These are phyloP conservation scores for Malurus alboscapulatus DNA, from an alignment of 2,113 vertebrate species.

Conservation along the genomic window DNA sequence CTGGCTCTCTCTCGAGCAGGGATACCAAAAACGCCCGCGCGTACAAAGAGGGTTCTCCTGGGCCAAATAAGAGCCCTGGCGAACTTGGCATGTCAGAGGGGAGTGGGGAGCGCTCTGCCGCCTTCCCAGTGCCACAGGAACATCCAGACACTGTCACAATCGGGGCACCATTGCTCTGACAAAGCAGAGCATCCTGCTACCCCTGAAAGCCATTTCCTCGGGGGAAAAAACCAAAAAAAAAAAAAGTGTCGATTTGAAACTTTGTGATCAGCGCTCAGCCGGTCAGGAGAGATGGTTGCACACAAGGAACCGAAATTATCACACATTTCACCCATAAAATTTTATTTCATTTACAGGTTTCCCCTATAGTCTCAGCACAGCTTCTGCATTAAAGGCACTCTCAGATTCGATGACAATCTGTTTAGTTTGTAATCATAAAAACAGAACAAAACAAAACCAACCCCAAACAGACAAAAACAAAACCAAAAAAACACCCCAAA, in stretches of 20 bases:
- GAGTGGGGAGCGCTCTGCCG: neutral
- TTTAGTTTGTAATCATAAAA: slow-evolving; percentile 3
- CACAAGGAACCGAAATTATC: neutral
- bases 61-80: neutral
- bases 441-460: neutral
- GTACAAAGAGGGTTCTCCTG: neutral
- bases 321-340: neutral
- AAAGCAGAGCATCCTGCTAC: neutral
- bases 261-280: neutral
- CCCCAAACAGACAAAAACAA: neutral
- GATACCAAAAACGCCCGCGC: no score
- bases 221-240: neutral
- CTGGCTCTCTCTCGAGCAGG: neutral
- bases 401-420: neutral
- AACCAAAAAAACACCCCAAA: neutral
- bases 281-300: neutral
- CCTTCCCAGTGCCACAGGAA: neutral
- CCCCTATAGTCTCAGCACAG: neutral
- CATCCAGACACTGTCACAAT: neutral
- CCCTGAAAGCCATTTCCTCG: neutral
- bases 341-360: neutral
- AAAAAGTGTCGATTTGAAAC: neutral
- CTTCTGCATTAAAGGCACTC: neutral
- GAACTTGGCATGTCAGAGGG: neutral
- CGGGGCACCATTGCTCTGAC: neutral